Base-by-base conservation (phyloP, 1,140 invertebrate genomes). In the Cotesia typhae region DNA sequence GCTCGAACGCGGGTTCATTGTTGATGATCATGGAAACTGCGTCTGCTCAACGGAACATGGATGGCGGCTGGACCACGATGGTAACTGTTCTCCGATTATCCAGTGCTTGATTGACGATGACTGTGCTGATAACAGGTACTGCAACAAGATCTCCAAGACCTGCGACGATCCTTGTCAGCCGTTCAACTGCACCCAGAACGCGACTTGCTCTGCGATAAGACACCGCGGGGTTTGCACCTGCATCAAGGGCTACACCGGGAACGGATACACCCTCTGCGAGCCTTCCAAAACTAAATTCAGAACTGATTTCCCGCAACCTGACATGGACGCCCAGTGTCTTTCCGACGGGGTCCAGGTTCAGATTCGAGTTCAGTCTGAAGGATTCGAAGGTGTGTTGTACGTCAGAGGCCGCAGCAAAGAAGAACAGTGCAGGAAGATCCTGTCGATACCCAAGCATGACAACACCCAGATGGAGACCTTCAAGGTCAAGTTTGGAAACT, bases 331-430 rank as follows among this genome's bases (percentile, higher is more conserved):
- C 37, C 94, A 92, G 79, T 98, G 96, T 85, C 83, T 96, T 47
- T 95, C 95, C 12, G 95, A 98, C 84, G 96, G 96, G 37, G 94
- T 98, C 0, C 93, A 95, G 80, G 95, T 97, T 0, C 91, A 94
- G 79, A 92, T 97, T 63, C 91, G 93, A 77, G 92, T 96, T 51
- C 90, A 90, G 72, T 89, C 92, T 82, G 87, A 92, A 76, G 94
- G 93, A 59, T 97, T 97, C 82, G 95, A 96, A 77, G 96, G 96
- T 3, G 92, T 98, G 1, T 86, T 98, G 0, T 98, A 98, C 78
- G 96, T 98, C 0, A 97, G 97, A 88, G 95, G 96, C 7, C 94
- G 96, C 82, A 96, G 95, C 80, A 97, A 97, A 83, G 94, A 97
- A 78, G 94, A 95, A 81, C 89, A 95, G 60, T 98, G 96, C 84